Conservation (phyloP, 2,113 vertebrate genomes). For the Rattus rattus region DNA sequence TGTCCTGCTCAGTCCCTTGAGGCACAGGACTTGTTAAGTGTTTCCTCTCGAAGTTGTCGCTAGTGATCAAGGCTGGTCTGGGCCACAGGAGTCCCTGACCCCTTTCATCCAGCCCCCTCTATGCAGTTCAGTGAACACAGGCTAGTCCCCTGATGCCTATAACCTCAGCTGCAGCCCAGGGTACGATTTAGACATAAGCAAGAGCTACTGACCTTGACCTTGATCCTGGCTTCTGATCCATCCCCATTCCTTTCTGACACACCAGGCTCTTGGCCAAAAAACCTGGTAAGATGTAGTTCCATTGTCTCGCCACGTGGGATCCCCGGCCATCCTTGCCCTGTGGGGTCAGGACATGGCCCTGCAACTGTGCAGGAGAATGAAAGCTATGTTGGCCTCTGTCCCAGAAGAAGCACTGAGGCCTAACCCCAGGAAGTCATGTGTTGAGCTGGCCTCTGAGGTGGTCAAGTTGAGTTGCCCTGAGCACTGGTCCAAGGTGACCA, state of each 20-base stretch:
- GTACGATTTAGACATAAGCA: fast-evolving
- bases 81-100: neutral
- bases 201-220: too few species aligned
- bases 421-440: neutral
- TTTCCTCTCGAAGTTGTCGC: neutral
- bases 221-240: neutral
- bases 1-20: neutral
- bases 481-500: neutral
- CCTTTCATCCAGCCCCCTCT: neutral
- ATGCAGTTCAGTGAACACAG: fast-evolving
- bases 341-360: neutral
- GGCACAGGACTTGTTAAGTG: neutral
- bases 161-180: neutral
- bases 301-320: fast-evolving
- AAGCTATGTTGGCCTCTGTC: neutral
- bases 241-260: neutral
- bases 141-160: neutral
- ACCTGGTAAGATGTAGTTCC: neutral
- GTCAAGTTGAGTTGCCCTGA: fast-evolving
- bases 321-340: fast-evolving
- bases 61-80: neutral
- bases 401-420: neutral
- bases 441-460: neutral
- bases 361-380: neutral
- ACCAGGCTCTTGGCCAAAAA: neutral